A percentile compares a stretch with the other conserved stretches of the same genome.
These are phyloP conservation scores for Crax fasciolata DNA, from an alignment of 2,797 vertebrate species.

Conservation along the genomic window DNA sequence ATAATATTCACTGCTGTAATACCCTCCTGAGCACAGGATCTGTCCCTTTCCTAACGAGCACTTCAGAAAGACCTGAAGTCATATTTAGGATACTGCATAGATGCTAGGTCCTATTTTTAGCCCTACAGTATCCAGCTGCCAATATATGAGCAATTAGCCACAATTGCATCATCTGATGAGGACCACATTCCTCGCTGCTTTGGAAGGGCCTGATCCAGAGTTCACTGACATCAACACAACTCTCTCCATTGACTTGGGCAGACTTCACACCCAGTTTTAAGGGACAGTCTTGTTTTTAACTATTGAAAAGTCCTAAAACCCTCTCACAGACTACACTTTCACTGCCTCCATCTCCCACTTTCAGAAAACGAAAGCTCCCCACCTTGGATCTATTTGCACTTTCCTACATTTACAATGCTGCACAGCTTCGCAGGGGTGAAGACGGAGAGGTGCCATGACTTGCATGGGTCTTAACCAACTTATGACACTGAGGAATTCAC, in stretches of 20 bases:
- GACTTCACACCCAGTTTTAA: neutral
- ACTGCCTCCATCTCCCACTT: neutral
- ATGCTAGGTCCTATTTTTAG: neutral
- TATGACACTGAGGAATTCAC: conserved; percentile 39
- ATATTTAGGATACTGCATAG: neutral
- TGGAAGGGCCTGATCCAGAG: neutral
- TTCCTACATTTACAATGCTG: neutral
- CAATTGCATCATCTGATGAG: neutral
- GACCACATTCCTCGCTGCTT: neutral
- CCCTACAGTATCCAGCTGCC: neutral
- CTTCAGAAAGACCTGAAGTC: neutral
- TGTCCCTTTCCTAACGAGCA: neutral
- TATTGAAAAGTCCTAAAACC: neutral
- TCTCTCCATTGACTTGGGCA: neutral
- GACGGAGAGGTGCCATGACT: neutral
- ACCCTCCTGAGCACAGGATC: accelerated
- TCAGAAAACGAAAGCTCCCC: neutral
- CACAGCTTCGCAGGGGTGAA: conserved; percentile 8
- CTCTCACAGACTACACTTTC: neutral
- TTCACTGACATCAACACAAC: neutral
- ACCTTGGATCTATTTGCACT: neutral
- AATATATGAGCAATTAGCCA: neutral
- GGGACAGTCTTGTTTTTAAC: neutral
- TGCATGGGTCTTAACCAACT: conserved; percentile 6
- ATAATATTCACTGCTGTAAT: neutral